Evolutionary conservation across 2,888 invertebrate species (phyloP), one percentile per base, ranked within the genome.

Genomic region (Hypercompe scribonia): DNA sequence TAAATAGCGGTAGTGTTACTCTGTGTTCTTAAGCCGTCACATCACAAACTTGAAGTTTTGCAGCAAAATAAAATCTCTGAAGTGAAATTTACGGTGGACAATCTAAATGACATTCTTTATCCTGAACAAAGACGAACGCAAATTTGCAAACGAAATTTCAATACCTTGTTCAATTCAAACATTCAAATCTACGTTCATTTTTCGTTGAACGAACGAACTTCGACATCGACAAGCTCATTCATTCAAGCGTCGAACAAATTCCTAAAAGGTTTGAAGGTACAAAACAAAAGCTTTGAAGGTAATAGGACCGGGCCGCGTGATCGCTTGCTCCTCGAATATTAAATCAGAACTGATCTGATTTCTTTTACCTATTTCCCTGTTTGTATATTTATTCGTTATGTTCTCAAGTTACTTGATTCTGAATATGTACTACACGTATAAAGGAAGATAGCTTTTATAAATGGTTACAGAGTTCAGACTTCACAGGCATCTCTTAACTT

Each of bases 101-200:
- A 69, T 28, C 31, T n/a, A 5, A 61, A 73, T 46, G 66, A 42
- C 21, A 18, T 4, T 36, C 15, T 64, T 65, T 34, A 15, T 18
- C n/a, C 33, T 54, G 28, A 54, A 36, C 3, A 18, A 70, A 65
- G 24, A 36, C 7, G 28, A 54, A 33, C 36, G 31, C 10, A 11
- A 64, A n/a, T 34, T n/a, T 24, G 7, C 31, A 28, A 54, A 34
- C 33, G 33, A 42, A 33, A 58, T 42, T 65, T 31, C 39, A n/a
- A 54, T 42, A 39, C 54, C 42, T 58, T 13, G 50, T 46, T 70
- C 15, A 11, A 50, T 63, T 34, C 64, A 68, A 54, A 64, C 58
- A 64, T 65, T 73, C 28, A 36, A 68, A 71, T 70, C 46, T 68
- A 13, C 31, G 24, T 18, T 54, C 36, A 72, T 76, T 78, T 74